Conservation (phyloP, 2,888 invertebrate species). For the Eutolmus rufibarbis region DNA sequence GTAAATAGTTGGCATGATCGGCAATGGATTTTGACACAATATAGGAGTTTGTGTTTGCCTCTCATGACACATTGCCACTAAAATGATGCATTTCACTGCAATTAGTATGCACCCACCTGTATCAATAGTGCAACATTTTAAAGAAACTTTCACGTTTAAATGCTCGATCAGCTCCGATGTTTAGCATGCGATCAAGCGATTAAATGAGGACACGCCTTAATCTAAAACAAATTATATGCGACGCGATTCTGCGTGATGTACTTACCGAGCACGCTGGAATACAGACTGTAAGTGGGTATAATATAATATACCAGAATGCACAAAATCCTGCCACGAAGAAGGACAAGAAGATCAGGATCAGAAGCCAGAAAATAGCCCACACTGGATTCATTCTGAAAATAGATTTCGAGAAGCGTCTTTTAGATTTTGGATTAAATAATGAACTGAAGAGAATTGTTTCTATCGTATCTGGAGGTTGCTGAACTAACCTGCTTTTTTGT, state of each 20-base stretch:
- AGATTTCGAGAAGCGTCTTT: not conserved
- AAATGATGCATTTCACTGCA: not conserved
- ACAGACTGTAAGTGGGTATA: constrained; percentile 74
- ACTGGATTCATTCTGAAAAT: constrained; percentile 68
- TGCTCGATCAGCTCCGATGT: not conserved
- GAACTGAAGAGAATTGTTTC: not conserved
- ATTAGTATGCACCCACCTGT: not conserved
- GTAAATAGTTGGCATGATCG: not conserved
- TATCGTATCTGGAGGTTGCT: not conserved
- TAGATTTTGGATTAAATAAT: not conserved
- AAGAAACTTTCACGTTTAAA: not conserved
- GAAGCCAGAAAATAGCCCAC: constrained; percentile 74
- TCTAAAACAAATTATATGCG: not conserved
- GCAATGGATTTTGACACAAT: not conserved
- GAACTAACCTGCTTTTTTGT: not conserved
- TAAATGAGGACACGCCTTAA: not conserved
- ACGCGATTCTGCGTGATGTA: constrained; percentile 66
- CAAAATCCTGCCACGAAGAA: constrained; percentile 74
- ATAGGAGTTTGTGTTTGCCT: not conserved
- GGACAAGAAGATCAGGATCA: constrained; percentile 72
- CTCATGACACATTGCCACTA: not conserved
- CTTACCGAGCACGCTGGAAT: constrained; percentile 73
- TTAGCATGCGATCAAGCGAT: not conserved
- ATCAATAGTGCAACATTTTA: not conserved
- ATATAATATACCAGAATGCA: constrained; percentile 72